These are phyloP conservation scores for Tetramorium bicarinatum DNA, from an alignment of 2,888 invertebrate genomes.

Conservation along the genomic window DNA sequence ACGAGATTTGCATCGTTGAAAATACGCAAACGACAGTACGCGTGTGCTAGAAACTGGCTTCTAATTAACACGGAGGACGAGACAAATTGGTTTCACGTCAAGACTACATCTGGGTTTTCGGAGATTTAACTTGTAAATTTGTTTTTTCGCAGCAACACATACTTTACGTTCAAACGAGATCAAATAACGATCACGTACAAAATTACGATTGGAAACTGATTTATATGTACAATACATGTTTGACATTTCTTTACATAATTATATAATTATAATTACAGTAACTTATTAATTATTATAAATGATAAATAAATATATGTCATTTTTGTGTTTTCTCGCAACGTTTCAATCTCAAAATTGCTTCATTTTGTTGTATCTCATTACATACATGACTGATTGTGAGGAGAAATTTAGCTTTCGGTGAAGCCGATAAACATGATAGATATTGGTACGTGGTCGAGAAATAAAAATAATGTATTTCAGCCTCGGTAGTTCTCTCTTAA, in stretches of 20 bases:
- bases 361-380: neutral
- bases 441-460: neutral
- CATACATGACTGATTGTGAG: too few relatives aligned
- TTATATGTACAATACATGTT: neutral
- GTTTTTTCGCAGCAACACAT: neutral
- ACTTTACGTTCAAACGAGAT: neutral
- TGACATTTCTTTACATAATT: neutral
- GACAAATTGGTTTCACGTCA: slow-evolving; percentile 15
- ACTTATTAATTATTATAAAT: neutral
- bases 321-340: neutral
- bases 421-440: slow-evolving; percentile 8
- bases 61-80: slow-evolving; percentile 41
- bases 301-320: neutral
- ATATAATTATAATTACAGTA: neutral
- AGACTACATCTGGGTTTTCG: slow-evolving; percentile 2
- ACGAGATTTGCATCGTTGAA: slow-evolving; percentile 44
- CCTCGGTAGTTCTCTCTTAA: slow-evolving; percentile 21
- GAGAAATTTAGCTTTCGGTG: neutral
- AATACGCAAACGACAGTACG: slow-evolving; percentile 31
- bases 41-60: slow-evolving; percentile 39
- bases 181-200: neutral
- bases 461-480: slow-evolving; percentile 7
- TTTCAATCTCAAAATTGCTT: neutral
- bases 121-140: slow-evolving; percentile 1
- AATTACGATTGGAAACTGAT: neutral